Percentiles rank a stretch among this genome's conserved stretches.
Evolutionary conservation across 92 coral and sea anemone species (phyloP).

Genomic region (Montipora capitata): DNA sequence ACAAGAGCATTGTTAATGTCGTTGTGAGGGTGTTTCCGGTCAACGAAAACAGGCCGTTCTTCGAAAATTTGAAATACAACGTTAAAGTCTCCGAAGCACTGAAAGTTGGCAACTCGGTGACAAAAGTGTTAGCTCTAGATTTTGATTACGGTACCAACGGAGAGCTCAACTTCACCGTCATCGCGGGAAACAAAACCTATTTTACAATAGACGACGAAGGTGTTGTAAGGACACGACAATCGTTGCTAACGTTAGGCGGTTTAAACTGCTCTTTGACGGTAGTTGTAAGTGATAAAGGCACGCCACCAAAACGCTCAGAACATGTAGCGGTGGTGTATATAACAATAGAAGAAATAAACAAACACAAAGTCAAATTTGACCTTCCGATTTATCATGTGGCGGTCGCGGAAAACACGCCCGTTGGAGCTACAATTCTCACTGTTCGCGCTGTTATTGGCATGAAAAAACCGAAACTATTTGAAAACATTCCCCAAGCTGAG

Average conservation of each 20-base stretch:
- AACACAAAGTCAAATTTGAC: constrained; percentile 85
- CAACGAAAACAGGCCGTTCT: constrained; percentile 85
- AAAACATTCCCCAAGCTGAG: constrained; percentile 26
- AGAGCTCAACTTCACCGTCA: constrained; percentile 71
- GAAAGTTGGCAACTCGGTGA: constrained; percentile 82
- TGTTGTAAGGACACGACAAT: constrained; percentile 63
- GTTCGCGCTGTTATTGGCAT: constrained; percentile 88
- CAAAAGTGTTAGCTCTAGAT: constrained; percentile 78
- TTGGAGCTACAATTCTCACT: constrained; percentile 73
- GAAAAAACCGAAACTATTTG: constrained; percentile 34
- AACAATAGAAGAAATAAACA: constrained; percentile 54
- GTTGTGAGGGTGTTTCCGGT: constrained; percentile 70
- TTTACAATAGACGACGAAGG: constrained; percentile 84
- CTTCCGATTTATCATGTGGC: constrained; percentile 77
- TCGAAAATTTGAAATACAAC: constrained; percentile 75
- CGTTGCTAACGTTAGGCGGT: constrained; percentile 64
- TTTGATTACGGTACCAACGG: constrained; percentile 78
- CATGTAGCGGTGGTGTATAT: constrained; percentile 71
- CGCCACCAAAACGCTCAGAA: constrained; percentile 72
- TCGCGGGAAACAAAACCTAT: constrained; percentile 62
- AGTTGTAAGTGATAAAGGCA: constrained; percentile 79
- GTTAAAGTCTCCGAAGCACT: constrained; percentile 88
- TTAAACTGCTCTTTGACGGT: constrained; percentile 68
- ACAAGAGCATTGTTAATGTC: constrained; percentile 57
- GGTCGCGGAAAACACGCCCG: constrained; percentile 77